A percentile compares a stretch with the other conserved stretches of the same genome.
Conservation (phyloP, 1,140 invertebrate genomes). For the Thaumatotibia leucotreta region DNA sequence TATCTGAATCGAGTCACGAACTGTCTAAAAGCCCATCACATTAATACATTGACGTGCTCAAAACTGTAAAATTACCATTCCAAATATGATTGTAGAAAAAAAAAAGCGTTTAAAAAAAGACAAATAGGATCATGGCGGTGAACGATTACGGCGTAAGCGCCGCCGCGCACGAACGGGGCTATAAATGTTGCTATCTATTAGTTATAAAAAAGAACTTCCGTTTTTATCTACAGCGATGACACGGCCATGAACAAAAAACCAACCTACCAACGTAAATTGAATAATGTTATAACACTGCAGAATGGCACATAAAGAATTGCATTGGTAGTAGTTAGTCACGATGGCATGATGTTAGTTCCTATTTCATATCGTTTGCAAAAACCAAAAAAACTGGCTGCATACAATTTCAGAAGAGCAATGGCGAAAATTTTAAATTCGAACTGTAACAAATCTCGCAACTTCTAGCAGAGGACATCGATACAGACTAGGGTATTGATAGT, state of each 20-base stretch:
- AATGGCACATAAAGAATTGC: not conserved
- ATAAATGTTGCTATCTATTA: conserved; percentile 26
- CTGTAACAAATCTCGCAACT: not conserved
- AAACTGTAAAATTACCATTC: conserved; percentile 75
- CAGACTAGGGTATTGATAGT: not conserved
- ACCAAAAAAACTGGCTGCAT: not conserved
- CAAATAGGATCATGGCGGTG: conserved; percentile 37
- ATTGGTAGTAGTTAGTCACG: not conserved
- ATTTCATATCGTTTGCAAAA: not conserved
- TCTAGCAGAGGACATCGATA: not conserved
- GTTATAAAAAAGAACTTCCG: not conserved
- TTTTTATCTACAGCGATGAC: not conserved
- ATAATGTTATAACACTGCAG: not conserved
- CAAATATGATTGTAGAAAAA: conserved; percentile 48
- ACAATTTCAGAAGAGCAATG: not conserved
- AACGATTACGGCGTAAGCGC: conserved; percentile 39
- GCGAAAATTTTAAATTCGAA: not conserved
- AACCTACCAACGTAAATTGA: not conserved
- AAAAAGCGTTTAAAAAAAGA: conserved; percentile 30
- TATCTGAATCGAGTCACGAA: conserved; percentile 55
- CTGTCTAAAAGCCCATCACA: conserved; percentile 50
- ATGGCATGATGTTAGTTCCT: not conserved
- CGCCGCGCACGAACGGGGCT: conserved; percentile 36
- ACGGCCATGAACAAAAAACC: not conserved
- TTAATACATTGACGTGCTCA: conserved; percentile 73